phyloP scores from a whole-genome alignment of 2,888 invertebrate species.

The Elaeidobius kamerunicus region DNA sequence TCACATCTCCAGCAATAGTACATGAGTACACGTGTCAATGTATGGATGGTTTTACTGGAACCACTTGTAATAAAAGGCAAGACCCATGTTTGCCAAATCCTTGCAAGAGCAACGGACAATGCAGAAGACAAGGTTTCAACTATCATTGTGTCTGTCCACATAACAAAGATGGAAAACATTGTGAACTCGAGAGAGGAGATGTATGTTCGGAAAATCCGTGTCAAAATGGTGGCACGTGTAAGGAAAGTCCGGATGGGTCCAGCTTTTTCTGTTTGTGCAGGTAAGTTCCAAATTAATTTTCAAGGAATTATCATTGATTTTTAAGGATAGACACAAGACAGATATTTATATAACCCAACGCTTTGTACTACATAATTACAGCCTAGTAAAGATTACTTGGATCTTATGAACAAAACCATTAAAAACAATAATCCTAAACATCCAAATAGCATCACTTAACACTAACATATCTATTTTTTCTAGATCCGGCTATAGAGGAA shows the following conservation, averaged over 20 bases:
- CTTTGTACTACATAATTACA: too few relatives aligned
- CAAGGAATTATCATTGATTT: too few relatives aligned
- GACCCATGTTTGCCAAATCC: slow-evolving; percentile 91
- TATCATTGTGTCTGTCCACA: slow-evolving; percentile 80
- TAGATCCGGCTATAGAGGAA: slow-evolving; percentile 84
- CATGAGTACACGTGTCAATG: slow-evolving; percentile 81
- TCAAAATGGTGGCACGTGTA: slow-evolving; percentile 87
- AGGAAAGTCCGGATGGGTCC: slow-evolving; percentile 81
- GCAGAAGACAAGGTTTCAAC: slow-evolving; percentile 78
- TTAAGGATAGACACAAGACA: too few relatives aligned
- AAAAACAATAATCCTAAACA: too few relatives aligned
- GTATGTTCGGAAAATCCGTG: slow-evolving; percentile 85
- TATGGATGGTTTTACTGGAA: slow-evolving; percentile 78
- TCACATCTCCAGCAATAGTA: slow-evolving; percentile 77
- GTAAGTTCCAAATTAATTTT: too few relatives aligned
- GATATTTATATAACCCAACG: too few relatives aligned
- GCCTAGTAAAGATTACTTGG: too few relatives aligned
- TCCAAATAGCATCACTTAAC: too few relatives aligned
- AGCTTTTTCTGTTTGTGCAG: slow-evolving; percentile 88
- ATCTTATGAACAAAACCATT: too few relatives aligned
- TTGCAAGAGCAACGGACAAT: slow-evolving; percentile 80
- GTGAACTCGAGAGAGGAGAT: slow-evolving; percentile 80
- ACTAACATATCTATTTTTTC: background rate
- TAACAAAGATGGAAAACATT: slow-evolving; percentile 76
- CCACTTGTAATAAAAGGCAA: slow-evolving; percentile 78